These are phyloP conservation scores for Hippocampus kuda DNA, from an alignment of 2,797 vertebrate genomes.

Conservation along the genomic window DNA sequence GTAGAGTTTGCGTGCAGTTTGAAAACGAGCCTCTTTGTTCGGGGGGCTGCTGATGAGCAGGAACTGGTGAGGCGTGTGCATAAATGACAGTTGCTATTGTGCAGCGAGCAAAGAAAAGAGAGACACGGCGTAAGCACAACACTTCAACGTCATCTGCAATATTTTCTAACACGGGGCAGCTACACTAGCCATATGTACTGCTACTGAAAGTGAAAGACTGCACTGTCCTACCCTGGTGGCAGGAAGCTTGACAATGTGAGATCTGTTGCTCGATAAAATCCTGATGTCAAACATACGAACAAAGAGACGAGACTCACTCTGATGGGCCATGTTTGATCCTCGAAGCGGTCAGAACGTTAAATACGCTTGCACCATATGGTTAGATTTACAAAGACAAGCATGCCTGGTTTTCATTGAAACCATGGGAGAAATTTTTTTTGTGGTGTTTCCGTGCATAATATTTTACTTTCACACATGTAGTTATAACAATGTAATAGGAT, in stretches of 20 bases:
- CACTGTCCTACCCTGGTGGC: conserved; percentile 75
- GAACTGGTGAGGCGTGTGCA: conserved; percentile 97
- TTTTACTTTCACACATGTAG: too few species aligned
- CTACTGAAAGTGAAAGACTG: background rate
- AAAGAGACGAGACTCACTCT: background rate
- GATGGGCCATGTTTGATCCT: too few species aligned
- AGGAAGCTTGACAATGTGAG: conserved; percentile 93
- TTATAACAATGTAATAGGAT: too few species aligned
- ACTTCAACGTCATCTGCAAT: background rate
- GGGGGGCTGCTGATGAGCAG: conserved; percentile 94
- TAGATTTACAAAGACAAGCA: background rate
- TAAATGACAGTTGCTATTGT: conserved; percentile 90
- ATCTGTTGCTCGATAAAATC: conserved; percentile 96
- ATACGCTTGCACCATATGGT: background rate
- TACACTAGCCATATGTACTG: background rate
- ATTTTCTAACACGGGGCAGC: background rate
- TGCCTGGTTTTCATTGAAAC: background rate
- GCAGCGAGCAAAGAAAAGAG: conserved; percentile 13
- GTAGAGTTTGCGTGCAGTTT: conserved; percentile 83
- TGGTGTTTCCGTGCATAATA: too few species aligned
- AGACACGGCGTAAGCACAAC: background rate
- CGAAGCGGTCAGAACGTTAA: background rate
- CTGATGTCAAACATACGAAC: conserved; percentile 53
- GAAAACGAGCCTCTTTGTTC: conserved; percentile 88
- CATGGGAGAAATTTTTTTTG: too few species aligned